These are phyloP conservation scores for Scaptomyza montana DNA, from an alignment of 1,140 invertebrate genomes.

Conservation along the genomic window DNA sequence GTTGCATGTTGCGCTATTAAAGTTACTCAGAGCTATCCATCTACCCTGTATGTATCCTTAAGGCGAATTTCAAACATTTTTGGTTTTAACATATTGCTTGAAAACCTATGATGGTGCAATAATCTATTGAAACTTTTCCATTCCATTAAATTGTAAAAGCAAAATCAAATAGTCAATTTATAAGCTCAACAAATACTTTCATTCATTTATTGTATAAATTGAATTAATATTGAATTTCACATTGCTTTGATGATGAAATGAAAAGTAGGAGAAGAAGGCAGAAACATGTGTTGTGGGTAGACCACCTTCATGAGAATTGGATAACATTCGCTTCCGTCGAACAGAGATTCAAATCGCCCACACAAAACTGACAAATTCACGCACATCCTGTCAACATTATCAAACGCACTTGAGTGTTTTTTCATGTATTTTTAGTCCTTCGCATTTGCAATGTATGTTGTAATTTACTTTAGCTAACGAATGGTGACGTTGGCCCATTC, in stretches of 20 bases:
- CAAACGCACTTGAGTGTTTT: slow-evolving; percentile 65
- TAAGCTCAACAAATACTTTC: no score
- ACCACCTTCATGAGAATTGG: slow-evolving; percentile 21
- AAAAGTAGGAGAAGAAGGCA: no score
- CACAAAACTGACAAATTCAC: slow-evolving; percentile 40
- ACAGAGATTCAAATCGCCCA: not conserved
- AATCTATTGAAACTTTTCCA: not conserved
- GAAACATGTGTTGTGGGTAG: not conserved
- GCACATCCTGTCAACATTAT: slow-evolving; percentile 52
- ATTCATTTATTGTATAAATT: not conserved
- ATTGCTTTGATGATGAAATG: slow-evolving; percentile 18
- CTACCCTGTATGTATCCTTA: not conserved
- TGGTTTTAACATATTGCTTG: no score
- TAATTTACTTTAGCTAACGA: slow-evolving; percentile 47
- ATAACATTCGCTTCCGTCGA: slow-evolving; percentile 49
- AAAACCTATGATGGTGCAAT: no score
- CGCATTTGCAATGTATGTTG: slow-evolving; percentile 47
- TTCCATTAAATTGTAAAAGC: not conserved
- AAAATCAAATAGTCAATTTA: not conserved
- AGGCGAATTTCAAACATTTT: no score
- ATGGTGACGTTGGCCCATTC: slow-evolving; percentile 12
- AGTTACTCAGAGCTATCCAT: slow-evolving; percentile 17
- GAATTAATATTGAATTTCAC: slow-evolving; percentile 28
- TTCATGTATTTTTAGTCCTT: slow-evolving; percentile 51
- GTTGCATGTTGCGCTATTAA: slow-evolving; percentile 40